Conservation (phyloP, 2,888 invertebrate species). For the Danaus chrysippus region DNA sequence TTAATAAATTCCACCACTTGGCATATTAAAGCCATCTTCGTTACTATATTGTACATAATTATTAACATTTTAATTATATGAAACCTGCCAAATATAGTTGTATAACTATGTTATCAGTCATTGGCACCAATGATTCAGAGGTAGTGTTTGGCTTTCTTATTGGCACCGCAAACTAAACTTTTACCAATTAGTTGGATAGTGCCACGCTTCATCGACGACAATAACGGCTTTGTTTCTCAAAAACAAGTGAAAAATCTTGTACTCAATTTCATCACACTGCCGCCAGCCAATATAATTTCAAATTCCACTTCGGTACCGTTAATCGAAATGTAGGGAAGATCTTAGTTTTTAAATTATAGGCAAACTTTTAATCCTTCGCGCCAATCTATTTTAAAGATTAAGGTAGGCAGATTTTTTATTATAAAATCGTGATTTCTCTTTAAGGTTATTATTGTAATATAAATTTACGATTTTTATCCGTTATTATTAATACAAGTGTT, state of each 20-base stretch:
- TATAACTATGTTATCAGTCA: conserved; percentile 39
- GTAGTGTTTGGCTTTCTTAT: conserved; percentile 63
- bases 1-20: too few species aligned
- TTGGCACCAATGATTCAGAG: conserved; percentile 49
- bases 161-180: conserved; percentile 67
- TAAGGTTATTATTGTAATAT: too few species aligned
- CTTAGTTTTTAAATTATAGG: not conserved
- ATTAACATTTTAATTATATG: conserved; percentile 36
- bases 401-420: too few species aligned
- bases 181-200: conserved; percentile 68
- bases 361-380: too few species aligned
- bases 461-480: too few species aligned
- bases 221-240: conserved; percentile 63
- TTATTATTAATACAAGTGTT: too few species aligned
- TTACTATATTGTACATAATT: conserved; percentile 28
- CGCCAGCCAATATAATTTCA: conserved; percentile 10
- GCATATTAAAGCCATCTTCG: not conserved
- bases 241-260: conserved; percentile 61
- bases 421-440: too few species aligned
- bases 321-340: not conserved
- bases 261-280: conserved; percentile 57
- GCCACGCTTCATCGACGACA: conserved; percentile 53
- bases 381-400: too few species aligned
- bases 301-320: conserved; percentile 6
- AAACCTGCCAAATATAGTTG: conserved; percentile 32